Base-by-base conservation (phyloP, 2,888 invertebrate genomes). In the Yponomeuta malinellus region DNA sequence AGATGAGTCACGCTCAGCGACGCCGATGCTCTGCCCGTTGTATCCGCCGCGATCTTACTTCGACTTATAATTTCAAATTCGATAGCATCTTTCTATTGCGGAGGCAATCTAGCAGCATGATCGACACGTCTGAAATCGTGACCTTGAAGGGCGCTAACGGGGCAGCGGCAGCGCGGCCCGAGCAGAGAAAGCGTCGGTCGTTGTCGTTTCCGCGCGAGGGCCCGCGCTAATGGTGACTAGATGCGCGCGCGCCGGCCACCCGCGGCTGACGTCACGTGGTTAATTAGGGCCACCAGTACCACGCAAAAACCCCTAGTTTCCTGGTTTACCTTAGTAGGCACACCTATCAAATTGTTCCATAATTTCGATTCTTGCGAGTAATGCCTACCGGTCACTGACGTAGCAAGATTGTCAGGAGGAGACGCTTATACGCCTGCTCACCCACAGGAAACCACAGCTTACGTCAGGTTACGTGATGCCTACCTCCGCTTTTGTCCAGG, bases 131-230 rank as follows among this genome's bases (percentile, higher is more conserved):
- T 59, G 15, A 15, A n/a, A 43, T 29, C 71, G 69, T 76, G 82
- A 79, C 82, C 83, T 84, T 83, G 79, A 78, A 78, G 79, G 79
- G 79, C 78, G 73, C 75, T 79, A 78, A 77, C 78, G 74, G 79
- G 75, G 76, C 75, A 72, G 71, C 73, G 81, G 80, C 78, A 74
- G 76, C 76, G 77, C 74, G 78, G 79, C 81, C 78, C 77, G 76
- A 80, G 77, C 82, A 85, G 87, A 87, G 90, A 92, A 90, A 90
- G 88, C 89, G 81, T 76, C 88, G 90, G 90, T 88, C 90, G 87
- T 90, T 89, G 90, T 90, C 89, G 87, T 90, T 90, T 90, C 88
- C 90, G 88, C 91, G 87, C 88, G 87, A 89, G 81, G 88, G 90
- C 88, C 78, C 79, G 80, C 83, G 76, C 81, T 91, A 90, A 90